phyloP scores from a whole-genome alignment of 2,113 vertebrate species.

The Butorides virescens region DNA sequence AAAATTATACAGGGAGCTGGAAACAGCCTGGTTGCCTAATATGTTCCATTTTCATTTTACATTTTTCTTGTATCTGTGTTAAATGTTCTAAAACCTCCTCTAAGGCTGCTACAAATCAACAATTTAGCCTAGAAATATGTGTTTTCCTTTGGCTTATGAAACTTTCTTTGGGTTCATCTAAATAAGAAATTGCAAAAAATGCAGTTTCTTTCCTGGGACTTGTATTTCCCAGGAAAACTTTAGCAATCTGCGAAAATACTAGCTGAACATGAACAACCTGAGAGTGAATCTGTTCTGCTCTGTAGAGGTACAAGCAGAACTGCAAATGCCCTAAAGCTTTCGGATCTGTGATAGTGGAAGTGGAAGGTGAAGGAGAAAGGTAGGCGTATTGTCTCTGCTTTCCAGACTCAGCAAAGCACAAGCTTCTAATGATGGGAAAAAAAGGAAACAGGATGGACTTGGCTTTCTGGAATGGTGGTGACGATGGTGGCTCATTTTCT shows the following conservation, averaged over 20 bases:
- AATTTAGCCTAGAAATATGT: background rate
- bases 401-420: background rate
- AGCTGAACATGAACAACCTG: background rate
- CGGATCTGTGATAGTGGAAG: background rate
- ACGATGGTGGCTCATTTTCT: background rate
- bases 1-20: background rate
- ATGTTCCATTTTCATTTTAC: background rate
- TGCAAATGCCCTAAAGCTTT: background rate
- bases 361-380: background rate
- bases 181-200: background rate
- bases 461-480: slow-evolving; percentile 26
- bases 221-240: background rate
- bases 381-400: background rate
- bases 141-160: background rate
- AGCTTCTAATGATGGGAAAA: background rate
- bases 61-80: background rate
- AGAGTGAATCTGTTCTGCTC: background rate
- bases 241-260: background rate
- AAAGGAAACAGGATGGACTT: slow-evolving; percentile 32
- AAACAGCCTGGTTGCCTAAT: background rate
- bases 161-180: background rate
- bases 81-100: background rate
- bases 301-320: background rate
- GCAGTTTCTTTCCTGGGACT: background rate
- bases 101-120: background rate